Base-by-base conservation (phyloP, 2,113 vertebrate species). In the Cyphomyrus discorhynchus region DNA sequence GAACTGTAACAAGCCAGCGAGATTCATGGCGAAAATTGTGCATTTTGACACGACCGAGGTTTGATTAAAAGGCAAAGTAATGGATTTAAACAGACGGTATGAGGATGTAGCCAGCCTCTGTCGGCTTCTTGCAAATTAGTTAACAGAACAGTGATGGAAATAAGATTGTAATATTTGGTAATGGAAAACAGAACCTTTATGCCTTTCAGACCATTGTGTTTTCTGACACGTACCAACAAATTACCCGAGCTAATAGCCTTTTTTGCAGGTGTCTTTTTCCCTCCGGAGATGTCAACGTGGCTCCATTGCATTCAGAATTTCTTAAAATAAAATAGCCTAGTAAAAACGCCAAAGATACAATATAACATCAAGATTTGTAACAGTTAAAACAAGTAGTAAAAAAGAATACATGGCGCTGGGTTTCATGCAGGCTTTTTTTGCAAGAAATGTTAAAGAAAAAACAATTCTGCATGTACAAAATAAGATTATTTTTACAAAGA, bases 51-150 rank as follows among this genome's bases (percentile, higher is more conserved):
- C 96, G 95, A 96, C 95, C 94, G 95, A 94, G 95, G 96, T 97
- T 98, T 98, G 98, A 98, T 98, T 98, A 98, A 99, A 98, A 98
- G 97, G 96, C 95, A 98, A 98, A 98, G 97, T 98, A 99, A 98
- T 98, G 97, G 97, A 94, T 98, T 97, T 97, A 98, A 98, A 98
- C 97, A 98, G 97, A 97, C 95, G 91, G 97, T 97, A 96, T 96
- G 94, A 97, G 96, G 96, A 97, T 96, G 95, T 96, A 96, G 97
- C 97, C 96, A 97, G 97, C 97, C 96, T 97, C 96, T 95, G 95
- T 96, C 96, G 96, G 96, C 95, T 96, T 97, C 96, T 96, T 93
- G 95, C 96, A 98, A 97, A 97, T 97, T 96, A 96, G 97, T 97
- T 96, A 97, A 96, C 94, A 95, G 96, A 93, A 95, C 95, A 95